phyloP scores from a whole-genome alignment of 2,888 invertebrate species.

The Polymixis lichenea region DNA sequence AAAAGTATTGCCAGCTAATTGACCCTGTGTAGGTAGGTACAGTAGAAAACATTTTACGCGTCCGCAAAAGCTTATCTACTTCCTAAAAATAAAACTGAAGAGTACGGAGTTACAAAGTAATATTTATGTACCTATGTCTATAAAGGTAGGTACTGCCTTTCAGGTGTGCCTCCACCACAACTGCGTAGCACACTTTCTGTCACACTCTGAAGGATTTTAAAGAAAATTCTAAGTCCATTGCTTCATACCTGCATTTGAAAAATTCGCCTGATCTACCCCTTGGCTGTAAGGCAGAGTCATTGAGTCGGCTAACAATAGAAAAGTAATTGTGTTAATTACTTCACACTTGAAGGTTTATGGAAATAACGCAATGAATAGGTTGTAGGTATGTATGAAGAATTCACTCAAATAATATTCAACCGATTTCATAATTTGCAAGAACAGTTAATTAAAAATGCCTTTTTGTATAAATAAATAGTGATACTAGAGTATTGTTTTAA shows the following conservation, averaged over 20 bases:
- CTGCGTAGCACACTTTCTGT: too few species aligned
- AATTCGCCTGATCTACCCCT: background rate
- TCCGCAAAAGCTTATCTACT: background rate
- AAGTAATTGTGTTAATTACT: too few species aligned
- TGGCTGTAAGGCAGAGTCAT: too few species aligned
- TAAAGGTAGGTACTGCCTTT: background rate
- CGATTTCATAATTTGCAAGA: slow-evolving; percentile 51
- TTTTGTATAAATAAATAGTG: slow-evolving; percentile 87
- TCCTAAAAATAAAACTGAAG: background rate
- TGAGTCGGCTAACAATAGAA: too few species aligned
- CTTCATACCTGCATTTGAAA: background rate
- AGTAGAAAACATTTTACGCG: background rate
- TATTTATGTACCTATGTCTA: background rate
- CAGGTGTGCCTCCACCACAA: background rate
- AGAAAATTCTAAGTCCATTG: background rate
- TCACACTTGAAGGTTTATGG: background rate
- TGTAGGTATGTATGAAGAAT: background rate
- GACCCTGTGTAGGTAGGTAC: background rate
- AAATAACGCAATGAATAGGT: background rate
- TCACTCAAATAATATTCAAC: slow-evolving; percentile 1
- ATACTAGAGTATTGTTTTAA: slow-evolving; percentile 87
- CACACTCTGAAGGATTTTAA: background rate
- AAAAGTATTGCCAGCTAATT: too few species aligned
- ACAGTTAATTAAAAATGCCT: slow-evolving; percentile 68
- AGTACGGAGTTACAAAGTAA: background rate